These are phyloP conservation scores for Apeltes quadracus DNA, from an alignment of 2,113 vertebrate genomes.

Conservation along the genomic window DNA sequence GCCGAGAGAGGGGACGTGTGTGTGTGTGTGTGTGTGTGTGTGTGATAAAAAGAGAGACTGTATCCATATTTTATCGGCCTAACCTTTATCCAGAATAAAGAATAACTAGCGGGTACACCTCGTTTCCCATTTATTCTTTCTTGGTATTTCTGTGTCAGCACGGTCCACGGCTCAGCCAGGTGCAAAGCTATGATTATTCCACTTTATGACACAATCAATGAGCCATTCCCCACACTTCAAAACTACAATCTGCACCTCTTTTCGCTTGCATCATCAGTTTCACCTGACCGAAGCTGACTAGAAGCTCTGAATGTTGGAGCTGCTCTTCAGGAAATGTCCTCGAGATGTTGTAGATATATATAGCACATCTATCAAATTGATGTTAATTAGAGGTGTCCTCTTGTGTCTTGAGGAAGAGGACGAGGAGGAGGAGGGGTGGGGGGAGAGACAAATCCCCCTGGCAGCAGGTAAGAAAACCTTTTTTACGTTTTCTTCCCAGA, in stretches of 20 bases:
- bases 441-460: slow-evolving; percentile 4
- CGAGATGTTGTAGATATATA: not conserved
- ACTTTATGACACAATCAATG: slow-evolving; percentile 10
- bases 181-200: slow-evolving; percentile 25
- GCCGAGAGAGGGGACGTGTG: not conserved
- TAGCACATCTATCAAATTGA: too few relatives aligned
- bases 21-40: not conserved
- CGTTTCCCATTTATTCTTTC: not conserved
- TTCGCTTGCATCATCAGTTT: slow-evolving; percentile 41
- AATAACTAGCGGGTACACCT: not conserved
- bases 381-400: not conserved
- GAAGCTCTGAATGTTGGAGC: not conserved
- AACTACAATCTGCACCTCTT: slow-evolving; percentile 46
- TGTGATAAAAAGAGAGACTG: not conserved
- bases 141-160: slow-evolving; percentile 6
- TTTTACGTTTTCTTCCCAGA: too few relatives aligned
- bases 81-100: not conserved
- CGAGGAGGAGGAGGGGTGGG: too few relatives aligned
- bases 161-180: not conserved
- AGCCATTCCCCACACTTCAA: slow-evolving; percentile 9
- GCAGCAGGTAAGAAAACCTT: not conserved
- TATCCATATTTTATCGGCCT: not conserved
- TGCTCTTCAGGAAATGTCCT: not conserved
- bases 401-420: not conserved
- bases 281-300: slow-evolving; percentile 6